Percentiles rank a stretch among this genome's conserved stretches.
Conservation (phyloP, 2,888 invertebrate genomes). For the Cacoxenus indagator region DNA sequence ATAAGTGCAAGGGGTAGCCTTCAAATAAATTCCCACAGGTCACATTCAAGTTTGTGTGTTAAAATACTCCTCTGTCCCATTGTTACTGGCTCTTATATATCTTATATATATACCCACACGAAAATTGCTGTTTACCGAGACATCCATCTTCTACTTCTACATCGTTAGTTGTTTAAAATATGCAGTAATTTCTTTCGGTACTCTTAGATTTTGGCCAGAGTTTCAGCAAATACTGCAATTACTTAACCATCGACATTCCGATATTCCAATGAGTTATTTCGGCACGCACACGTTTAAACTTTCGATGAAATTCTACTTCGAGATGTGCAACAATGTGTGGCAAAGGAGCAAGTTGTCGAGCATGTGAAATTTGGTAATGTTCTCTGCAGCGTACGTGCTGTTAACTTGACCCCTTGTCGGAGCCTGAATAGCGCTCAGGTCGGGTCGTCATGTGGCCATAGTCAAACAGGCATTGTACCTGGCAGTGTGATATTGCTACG, state of each 20-base stretch:
- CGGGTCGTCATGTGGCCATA: not conserved
- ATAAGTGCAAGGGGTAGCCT: no score
- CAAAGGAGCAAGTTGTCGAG: slow-evolving; percentile 9
- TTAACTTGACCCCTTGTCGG: not conserved
- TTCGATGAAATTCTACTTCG: not conserved
- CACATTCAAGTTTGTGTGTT: no score
- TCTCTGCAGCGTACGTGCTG: slow-evolving; percentile 32
- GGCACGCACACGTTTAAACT: not conserved
- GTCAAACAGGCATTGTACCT: no score
- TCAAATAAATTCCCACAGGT: no score
- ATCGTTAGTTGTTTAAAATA: no score
- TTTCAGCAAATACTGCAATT: not conserved
- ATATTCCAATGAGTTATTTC: not conserved
- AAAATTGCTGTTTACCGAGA: no score
- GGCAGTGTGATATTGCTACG: slow-evolving; percentile 23
- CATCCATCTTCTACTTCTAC: no score
- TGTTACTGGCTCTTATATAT: no score
- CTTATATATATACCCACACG: no score
- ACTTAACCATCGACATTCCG: not conserved
- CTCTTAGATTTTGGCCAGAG: no score
- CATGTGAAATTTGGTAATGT: slow-evolving; percentile 60
- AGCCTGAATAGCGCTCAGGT: not conserved
- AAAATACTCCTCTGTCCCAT: no score
- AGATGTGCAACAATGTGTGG: not conserved
- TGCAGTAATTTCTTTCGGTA: no score